Evolutionary conservation across 2,113 vertebrate genomes (phyloP).

Genomic region (Lonchura striata): DNA sequence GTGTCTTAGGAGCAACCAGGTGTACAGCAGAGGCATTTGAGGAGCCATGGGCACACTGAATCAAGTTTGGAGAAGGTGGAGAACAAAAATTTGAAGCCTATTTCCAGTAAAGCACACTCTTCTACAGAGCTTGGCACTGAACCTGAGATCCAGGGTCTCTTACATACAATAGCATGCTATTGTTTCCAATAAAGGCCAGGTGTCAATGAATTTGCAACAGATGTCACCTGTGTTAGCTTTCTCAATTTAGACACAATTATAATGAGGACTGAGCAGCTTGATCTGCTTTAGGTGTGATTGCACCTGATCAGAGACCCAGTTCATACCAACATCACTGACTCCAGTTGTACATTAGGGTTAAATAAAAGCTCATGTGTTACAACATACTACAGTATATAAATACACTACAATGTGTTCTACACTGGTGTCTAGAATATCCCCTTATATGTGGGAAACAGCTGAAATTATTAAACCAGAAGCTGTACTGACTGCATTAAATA

Average conservation of each 20-base stretch:
- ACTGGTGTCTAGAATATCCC: not conserved
- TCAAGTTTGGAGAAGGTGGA: not conserved
- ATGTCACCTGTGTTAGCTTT: not conserved
- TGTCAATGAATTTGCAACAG: not conserved
- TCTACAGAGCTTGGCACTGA: not conserved
- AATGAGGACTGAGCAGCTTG: rapidly evolving
- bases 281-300: not conserved
- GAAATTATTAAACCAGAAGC: not conserved
- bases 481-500: not conserved
- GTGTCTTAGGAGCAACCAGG: not conserved
- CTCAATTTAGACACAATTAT: not conserved
- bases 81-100: not conserved
- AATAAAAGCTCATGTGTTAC: not conserved
- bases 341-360: not conserved
- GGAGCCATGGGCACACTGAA: not conserved
- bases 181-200: not conserved
- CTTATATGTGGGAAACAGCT: not conserved
- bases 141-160: not conserved
- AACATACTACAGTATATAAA: not conserved
- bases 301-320: not conserved
- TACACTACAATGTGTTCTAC: not conserved
- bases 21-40: not conserved
- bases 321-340: not conserved
- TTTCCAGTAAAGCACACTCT: not conserved
- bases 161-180: not conserved